Evolutionary conservation across 2,113 vertebrate genomes (phyloP), one percentile per base, ranked within the genome.

Genomic region (Balaeniceps rex): DNA sequence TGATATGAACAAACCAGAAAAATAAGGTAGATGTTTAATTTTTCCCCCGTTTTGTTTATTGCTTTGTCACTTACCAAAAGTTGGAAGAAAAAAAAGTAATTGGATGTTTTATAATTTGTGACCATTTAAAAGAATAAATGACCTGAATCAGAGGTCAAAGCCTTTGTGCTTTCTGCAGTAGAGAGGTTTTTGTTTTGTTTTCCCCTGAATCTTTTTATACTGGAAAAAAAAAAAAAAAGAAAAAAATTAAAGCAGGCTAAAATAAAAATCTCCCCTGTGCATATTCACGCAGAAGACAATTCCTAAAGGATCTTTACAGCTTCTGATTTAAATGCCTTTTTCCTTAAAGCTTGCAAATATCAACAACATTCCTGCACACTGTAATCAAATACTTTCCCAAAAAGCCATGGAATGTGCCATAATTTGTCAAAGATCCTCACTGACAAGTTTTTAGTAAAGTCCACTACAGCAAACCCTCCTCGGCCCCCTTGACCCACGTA

Each of bases 371-470:
- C 98, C 98, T 96, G 97, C 86, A 68, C 98, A 98, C 98, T 99
- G 99, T 99, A 99, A 99, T 97, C 98, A 98, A 99, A 99, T 98
- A 98, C 98, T 99, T 98, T 98, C 89, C 94, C 98, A 93, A 96
- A 98, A 97, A 98, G 97, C 97, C 93, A n/a, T 97, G 99, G 99
- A 99, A 99, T 99, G 98, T 88, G 97, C 98, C 98, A 99, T 99
- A 99, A 99, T 99, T 99, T 99, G 99, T 99, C 98, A 99, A 98
- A 98, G 98, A 98, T 98, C 98, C 98, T 98, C 98, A 97, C 98
- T 98, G 99, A 99, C 99, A 99, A 99, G 98, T 99, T 98, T 98
- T 99, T 98, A 98, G 99, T 98, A 98, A 99, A 98, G 98, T 99
- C 99, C 98, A 98, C 98, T 98, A 98, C 98, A 98, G 99, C 98